phyloP scores from a whole-genome alignment of 2,113 vertebrate species.

The Oreochromis niloticus region DNA sequence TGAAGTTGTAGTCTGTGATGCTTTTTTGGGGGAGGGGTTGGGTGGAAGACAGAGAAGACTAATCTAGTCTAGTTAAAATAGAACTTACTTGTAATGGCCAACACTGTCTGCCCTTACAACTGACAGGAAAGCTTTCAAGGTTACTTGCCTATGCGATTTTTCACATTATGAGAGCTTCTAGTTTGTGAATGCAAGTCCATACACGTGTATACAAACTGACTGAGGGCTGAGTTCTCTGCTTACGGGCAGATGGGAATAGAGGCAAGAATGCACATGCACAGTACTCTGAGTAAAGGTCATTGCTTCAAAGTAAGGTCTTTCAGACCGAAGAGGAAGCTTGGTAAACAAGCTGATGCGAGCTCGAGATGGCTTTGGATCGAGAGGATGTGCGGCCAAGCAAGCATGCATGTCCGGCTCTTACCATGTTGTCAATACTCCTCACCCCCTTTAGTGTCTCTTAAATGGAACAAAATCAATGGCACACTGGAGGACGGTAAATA shows the following conservation, averaged over 20 bases:
- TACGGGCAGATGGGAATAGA: background rate
- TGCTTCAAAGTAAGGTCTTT: slow-evolving; percentile 12
- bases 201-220: background rate
- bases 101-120: background rate
- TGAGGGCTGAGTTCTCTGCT: background rate
- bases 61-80: background rate
- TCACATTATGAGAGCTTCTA: background rate
- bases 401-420: slow-evolving; percentile 13
- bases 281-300: slow-evolving; percentile 28
- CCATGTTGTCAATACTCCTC: slow-evolving; percentile 10
- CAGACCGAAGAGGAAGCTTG: slow-evolving; percentile 4
- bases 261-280: background rate
- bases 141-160: background rate
- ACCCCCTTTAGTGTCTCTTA: slow-evolving; percentile 1
- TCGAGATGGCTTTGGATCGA: slow-evolving; percentile 8
- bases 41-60: background rate
- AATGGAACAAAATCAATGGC: slow-evolving; percentile 39
- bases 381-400: slow-evolving; percentile 3
- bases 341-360: slow-evolving; percentile 43
- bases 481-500: background rate
- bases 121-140: slow-evolving; percentile 23
- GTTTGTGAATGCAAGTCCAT: background rate
- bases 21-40: background rate
- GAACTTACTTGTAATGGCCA: background rate
- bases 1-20: slow-evolving; percentile 46